Evolutionary conservation across 2,888 invertebrate species (phyloP), one percentile per base, ranked within the genome.

Genomic region (Bursaphelenchus okinawaensis): DNA sequence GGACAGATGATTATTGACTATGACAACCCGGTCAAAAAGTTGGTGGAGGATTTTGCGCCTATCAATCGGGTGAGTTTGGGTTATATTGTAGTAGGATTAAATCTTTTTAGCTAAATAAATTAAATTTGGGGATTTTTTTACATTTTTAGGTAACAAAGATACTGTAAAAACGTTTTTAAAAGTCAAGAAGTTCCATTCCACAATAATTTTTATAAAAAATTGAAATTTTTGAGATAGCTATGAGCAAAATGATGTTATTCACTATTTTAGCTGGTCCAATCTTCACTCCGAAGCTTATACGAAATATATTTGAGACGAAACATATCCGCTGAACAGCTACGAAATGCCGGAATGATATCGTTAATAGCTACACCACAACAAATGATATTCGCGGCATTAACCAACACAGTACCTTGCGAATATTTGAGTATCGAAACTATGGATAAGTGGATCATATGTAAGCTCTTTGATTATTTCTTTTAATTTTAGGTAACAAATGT

Each of bases 1-100:
- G 98, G 96, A 83, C 94, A 93, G 85, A 89, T 98, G 90, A 94
- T 99, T 69, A 89, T 95, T 76, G 98, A 99, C 82, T 98, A 96
- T 84, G 95, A 96, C 84, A 88, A 90, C 52, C 96, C 98, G 0
- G 84, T 96, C 67, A 93, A 91, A 83, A 96, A 94, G 82, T 86
- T 99, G 0, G 90, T 92, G 0, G 96, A 98, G 83, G 98, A 99
- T 84, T 95, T 98, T 85, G 89, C 91, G 31, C 93, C 95, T 0
- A 94, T 98, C 83, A 89, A 91, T 61, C 90, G 93, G 77, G 86
- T 86, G 51, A 52, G 55, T 52, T 60, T 28, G 7, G 40, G 29
- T 23, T 52, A 75, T 20, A 23, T 55, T 63, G 16, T 16, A 6
- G n/a, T 27, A 19, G 22, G n/a, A n/a, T 16, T 67, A 29, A 8